phyloP scores from a whole-genome alignment of 64 coral and sea anemone species.

The Actinia equina region DNA sequence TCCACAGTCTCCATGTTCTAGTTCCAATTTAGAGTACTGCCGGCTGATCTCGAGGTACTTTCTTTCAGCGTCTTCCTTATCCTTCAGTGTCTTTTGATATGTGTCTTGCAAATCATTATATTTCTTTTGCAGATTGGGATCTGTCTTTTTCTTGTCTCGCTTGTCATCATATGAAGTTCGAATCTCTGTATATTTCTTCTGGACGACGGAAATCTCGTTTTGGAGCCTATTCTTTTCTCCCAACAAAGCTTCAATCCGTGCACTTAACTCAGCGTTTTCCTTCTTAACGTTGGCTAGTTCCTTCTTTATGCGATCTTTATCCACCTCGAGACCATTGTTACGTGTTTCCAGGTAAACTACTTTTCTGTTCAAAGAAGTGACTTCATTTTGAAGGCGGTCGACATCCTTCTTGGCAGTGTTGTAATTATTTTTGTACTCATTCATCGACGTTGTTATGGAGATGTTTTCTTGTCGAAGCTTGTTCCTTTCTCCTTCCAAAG shows the following conservation, averaged over 20 bases:
- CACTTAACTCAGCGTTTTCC: constrained; percentile 80
- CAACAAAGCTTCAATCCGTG: constrained; percentile 67
- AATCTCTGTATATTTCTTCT: constrained; percentile 79
- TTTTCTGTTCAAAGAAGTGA: constrained; percentile 70
- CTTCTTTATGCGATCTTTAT: constrained; percentile 84
- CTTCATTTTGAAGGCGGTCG: constrained; percentile 84
- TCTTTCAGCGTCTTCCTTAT: constrained; percentile 78
- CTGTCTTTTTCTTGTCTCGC: constrained; percentile 61
- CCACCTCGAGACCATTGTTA: constrained; percentile 68
- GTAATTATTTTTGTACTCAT: constrained; percentile 85
- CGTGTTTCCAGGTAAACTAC: constrained; percentile 68
- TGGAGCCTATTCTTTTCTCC: constrained; percentile 80
- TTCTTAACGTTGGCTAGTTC: constrained; percentile 59
- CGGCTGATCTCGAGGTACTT: constrained; percentile 61
- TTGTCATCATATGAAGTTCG: constrained; percentile 48
- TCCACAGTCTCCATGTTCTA: constrained; percentile 69
- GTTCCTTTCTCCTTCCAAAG: constrained; percentile 76
- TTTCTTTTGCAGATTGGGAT: constrained; percentile 57
- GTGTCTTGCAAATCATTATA: constrained; percentile 79
- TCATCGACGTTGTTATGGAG: constrained; percentile 45
- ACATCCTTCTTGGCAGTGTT: constrained; percentile 71
- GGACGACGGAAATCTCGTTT: constrained; percentile 59
- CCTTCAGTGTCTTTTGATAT: constrained; percentile 66
- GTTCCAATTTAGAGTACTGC: constrained; percentile 63
- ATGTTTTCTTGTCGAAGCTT: constrained; percentile 80